These are phyloP conservation scores for Tiliacea citrago DNA, from an alignment of 2,888 invertebrate species.

Conservation along the genomic window DNA sequence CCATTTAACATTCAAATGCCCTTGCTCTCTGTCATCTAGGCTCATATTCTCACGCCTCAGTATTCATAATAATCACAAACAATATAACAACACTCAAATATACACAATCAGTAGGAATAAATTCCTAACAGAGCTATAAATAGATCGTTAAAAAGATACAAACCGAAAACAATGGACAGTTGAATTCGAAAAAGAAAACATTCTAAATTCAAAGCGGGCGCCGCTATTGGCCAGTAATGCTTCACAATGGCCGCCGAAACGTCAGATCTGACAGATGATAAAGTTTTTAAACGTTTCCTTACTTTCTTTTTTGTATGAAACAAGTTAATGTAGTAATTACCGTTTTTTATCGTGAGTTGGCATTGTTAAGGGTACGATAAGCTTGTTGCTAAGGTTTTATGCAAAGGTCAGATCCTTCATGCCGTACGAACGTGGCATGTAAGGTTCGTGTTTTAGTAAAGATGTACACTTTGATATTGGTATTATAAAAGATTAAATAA, in stretches of 20 bases:
- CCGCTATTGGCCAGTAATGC: constrained; percentile 79
- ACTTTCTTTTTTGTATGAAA: constrained; percentile 66
- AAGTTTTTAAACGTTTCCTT: constrained; percentile 67
- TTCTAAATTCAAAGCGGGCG: constrained; percentile 80
- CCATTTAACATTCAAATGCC: neutral
- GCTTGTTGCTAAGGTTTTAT: constrained; percentile 17
- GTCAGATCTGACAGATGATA: constrained; percentile 87
- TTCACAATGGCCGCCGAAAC: constrained; percentile 83
- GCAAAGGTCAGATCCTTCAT: constrained; percentile 46
- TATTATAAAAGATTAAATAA: constrained; percentile 16
- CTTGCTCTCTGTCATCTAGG: neutral
- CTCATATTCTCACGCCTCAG: neutral
- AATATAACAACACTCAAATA: neutral
- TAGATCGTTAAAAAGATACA: constrained; percentile 64
- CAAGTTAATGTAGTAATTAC: constrained; percentile 66
- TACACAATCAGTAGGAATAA: neutral
- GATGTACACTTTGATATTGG: neutral
- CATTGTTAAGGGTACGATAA: constrained; percentile 42
- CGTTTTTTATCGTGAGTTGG: constrained; percentile 48
- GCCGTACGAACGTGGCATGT: neutral
- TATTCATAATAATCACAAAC: neutral
- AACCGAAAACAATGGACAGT: constrained; percentile 78
- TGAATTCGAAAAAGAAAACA: constrained; percentile 80
- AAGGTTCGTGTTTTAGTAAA: constrained; percentile 15
- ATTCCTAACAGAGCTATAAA: constrained; percentile 41